Evolutionary conservation across 1,140 invertebrate species (phyloP).

Genomic region (Drosophila bifasciata): DNA sequence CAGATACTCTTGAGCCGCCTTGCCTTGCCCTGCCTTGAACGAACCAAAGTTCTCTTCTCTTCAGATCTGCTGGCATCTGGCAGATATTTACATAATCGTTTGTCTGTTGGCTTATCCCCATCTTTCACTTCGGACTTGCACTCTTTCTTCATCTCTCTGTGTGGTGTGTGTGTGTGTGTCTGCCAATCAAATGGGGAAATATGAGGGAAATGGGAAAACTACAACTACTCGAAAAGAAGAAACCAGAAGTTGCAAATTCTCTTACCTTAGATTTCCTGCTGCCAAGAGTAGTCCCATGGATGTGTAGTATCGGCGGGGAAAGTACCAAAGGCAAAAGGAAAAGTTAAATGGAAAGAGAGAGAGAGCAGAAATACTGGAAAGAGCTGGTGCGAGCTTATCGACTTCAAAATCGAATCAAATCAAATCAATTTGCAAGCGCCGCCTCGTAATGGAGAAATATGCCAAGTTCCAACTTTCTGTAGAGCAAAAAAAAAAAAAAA

Average conservation of each 20-base stretch:
- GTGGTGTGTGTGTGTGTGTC: slow-evolving; percentile 18
- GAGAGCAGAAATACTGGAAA: slow-evolving; percentile 4
- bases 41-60: slow-evolving; percentile 14
- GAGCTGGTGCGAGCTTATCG: slow-evolving; percentile 60
- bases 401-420: slow-evolving; percentile 79
- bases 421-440: slow-evolving; percentile 76
- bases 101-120: slow-evolving; percentile 59
- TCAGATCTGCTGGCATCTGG: slow-evolving; percentile 27
- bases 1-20: not conserved
- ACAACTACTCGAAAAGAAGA: slow-evolving; percentile 25
- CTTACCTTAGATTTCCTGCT: slow-evolving; percentile 44
- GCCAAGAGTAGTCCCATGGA: slow-evolving; percentile 11
- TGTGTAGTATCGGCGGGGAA: not conserved
- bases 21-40: slow-evolving; percentile 10
- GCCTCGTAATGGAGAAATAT: slow-evolving; percentile 76
- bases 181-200: slow-evolving; percentile 46
- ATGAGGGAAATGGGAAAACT: slow-evolving; percentile 13
- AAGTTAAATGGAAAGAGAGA: slow-evolving; percentile 8
- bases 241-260: slow-evolving; percentile 56
- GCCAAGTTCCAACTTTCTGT: slow-evolving; percentile 60
- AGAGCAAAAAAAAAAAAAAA: no score
- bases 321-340: slow-evolving; percentile 5
- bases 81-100: slow-evolving; percentile 64
- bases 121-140: slow-evolving; percentile 22
- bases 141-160: slow-evolving; percentile 29